Evolutionary conservation across 2,888 invertebrate genomes (phyloP).

Genomic region (Tinea trinotella): DNA sequence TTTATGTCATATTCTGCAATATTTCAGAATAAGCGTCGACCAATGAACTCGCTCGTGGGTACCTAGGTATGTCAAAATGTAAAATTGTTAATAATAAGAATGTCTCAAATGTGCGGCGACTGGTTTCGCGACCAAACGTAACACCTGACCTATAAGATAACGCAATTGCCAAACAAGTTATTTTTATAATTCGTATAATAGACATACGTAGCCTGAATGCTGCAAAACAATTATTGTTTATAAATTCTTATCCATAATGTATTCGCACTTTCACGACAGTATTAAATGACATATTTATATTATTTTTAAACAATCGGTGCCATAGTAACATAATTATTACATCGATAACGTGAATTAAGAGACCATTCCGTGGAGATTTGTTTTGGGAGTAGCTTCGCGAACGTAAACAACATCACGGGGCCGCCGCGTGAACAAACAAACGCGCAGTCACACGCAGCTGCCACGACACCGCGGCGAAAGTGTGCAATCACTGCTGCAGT

Average conservation of each 20-base stretch:
- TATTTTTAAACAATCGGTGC: neutral
- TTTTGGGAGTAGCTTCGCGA: constrained; percentile 13
- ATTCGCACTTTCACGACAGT: neutral
- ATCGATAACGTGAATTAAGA: no score
- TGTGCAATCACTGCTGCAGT: constrained; percentile 35
- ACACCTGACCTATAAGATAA: constrained; percentile 14
- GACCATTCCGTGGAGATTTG: no score
- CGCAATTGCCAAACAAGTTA: constrained; percentile 9
- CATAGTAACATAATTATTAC: neutral
- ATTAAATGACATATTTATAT: no score
- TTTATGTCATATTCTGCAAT: no score
- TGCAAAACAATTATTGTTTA: no score
- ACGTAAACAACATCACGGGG: constrained; percentile 64
- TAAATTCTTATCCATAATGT: no score
- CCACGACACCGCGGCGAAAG: constrained; percentile 39
- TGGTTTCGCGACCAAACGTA: constrained; percentile 4
- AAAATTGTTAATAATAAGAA: neutral
- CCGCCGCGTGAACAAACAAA: constrained; percentile 67
- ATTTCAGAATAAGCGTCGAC: neutral
- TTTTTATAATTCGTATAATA: no score
- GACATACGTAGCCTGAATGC: no score
- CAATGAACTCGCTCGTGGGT: constrained; percentile 1
- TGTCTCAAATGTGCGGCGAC: neutral
- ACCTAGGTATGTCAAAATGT: neutral
- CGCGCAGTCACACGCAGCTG: constrained; percentile 32